phyloP scores from a whole-genome alignment of 2,888 invertebrate genomes.

The Rotaria magnacalcarata region DNA sequence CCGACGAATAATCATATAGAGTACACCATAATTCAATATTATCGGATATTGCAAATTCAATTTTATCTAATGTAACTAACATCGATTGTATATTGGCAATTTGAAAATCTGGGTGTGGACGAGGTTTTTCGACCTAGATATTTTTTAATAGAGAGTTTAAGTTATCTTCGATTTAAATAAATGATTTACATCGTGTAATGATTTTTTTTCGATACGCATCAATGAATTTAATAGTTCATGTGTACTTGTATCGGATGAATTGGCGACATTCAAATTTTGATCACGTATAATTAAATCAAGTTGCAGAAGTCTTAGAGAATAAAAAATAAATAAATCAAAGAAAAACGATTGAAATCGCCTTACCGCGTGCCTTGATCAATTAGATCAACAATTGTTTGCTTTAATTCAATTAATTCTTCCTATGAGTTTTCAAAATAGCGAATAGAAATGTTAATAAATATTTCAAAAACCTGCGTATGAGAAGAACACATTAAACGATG shows the following conservation, averaged over 20 bases:
- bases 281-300: slow-evolving; percentile 26
- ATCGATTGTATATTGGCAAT: neutral
- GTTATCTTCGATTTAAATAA: neutral
- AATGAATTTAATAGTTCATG: slow-evolving; percentile 12
- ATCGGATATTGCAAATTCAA: neutral
- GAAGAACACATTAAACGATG: neutral
- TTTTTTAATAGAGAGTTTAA: neutral
- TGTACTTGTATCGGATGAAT: slow-evolving; percentile 33
- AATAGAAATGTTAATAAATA: neutral
- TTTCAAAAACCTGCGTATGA: slow-evolving; percentile 2
- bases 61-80: slow-evolving; percentile 27
- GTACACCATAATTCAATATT: slow-evolving; percentile 35
- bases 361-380: slow-evolving; percentile 30
- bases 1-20: slow-evolving; percentile 14
- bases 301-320: neutral
- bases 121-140: slow-evolving; percentile 4
- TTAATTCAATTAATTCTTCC: slow-evolving; percentile 36
- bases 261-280: neutral
- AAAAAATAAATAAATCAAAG: neutral
- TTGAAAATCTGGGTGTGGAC: slow-evolving; percentile 18
- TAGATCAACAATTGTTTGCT: slow-evolving; percentile 22
- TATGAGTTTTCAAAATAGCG: neutral
- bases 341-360: neutral
- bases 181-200: slow-evolving; percentile 5
- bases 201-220: neutral